These are phyloP conservation scores for Pherbina coryleti DNA, from an alignment of 2,888 invertebrate genomes.

Conservation along the genomic window DNA sequence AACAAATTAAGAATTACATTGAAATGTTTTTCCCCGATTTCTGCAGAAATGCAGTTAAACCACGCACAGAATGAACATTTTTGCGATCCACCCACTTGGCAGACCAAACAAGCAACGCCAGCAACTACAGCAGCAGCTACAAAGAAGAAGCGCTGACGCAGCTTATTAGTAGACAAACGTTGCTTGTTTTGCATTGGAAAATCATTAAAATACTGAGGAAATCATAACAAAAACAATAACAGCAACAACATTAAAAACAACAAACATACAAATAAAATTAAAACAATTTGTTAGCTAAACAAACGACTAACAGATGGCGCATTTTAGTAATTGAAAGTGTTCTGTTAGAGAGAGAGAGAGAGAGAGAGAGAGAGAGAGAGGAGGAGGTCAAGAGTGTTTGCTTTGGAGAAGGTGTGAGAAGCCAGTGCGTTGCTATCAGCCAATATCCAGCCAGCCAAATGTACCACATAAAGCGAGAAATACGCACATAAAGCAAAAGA, in stretches of 20 bases:
- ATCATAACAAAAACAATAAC: conserved; percentile 16
- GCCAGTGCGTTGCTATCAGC: background rate
- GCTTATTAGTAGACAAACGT: too few relatives aligned
- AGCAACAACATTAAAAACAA: background rate
- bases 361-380: background rate
- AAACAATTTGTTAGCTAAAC: conserved; percentile 9
- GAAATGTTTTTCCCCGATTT: conserved; percentile 14
- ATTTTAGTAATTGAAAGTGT: background rate
- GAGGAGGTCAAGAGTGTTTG: too few relatives aligned
- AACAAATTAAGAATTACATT: conserved; percentile 15
- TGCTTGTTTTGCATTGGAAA: background rate
- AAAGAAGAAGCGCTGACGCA: too few relatives aligned
- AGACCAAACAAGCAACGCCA: too few relatives aligned
- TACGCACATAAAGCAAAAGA: background rate
- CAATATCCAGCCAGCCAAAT: background rate
- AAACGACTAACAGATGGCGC: conserved; percentile 21
- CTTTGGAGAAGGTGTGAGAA: too few relatives aligned
- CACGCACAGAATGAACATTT: background rate
- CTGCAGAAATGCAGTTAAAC: background rate
- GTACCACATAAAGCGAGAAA: background rate
- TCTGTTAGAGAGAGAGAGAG: background rate
- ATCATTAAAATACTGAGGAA: conserved; percentile 18
- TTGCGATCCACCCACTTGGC: background rate
- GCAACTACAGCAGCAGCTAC: too few relatives aligned
- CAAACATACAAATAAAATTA: background rate